Conservation (phyloP, 2,797 vertebrate species). For the Cephalopachus bancanus region DNA sequence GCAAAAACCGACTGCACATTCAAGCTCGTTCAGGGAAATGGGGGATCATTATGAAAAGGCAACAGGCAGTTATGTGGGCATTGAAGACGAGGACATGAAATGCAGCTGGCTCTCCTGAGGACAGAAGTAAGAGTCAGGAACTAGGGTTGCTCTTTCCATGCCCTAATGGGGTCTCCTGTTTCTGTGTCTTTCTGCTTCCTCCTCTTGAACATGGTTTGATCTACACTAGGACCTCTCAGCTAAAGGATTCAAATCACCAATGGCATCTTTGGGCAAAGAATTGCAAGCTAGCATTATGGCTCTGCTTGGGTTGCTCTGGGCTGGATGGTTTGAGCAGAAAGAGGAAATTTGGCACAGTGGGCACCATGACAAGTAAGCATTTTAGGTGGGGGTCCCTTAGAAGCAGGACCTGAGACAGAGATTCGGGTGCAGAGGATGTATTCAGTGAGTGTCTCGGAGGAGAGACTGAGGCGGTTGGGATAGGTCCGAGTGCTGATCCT, state of each 20-base stretch:
- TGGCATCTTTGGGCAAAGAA: neutral
- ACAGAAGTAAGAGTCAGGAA: neutral
- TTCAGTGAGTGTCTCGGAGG: neutral
- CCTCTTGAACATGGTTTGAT: neutral
- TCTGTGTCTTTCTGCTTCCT: neutral
- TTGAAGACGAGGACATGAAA: neutral
- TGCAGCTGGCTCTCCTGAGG: neutral
- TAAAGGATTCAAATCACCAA: neutral
- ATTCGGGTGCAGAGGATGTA: neutral
- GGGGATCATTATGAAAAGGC: neutral
- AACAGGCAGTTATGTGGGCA: neutral
- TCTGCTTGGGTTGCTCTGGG: neutral
- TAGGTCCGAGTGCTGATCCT: neutral
- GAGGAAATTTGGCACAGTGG: neutral
- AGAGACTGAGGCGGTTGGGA: neutral
- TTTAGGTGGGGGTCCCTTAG: neutral
- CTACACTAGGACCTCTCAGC: neutral
- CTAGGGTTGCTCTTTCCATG: neutral
- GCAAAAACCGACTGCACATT: neutral
- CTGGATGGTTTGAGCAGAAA: neutral
- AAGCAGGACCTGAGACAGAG: neutral
- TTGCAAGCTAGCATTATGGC: neutral
- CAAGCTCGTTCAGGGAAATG: neutral
- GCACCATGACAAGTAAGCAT: neutral
- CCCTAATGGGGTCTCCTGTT: neutral